phyloP scores from a whole-genome alignment of 2,797 vertebrate genomes.

The Enoplosus armatus region DNA sequence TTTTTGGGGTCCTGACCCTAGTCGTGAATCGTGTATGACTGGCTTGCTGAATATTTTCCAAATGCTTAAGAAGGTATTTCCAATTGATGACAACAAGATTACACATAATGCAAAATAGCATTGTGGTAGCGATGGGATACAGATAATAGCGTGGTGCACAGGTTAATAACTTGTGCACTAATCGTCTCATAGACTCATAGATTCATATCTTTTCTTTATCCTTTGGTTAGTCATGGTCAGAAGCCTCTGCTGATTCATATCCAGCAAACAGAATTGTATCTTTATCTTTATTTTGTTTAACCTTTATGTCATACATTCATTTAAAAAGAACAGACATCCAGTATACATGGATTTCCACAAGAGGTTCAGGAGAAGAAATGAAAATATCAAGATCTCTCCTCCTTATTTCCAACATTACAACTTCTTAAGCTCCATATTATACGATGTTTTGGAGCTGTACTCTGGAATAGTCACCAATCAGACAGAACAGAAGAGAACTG shows the following conservation, averaged over 20 bases:
- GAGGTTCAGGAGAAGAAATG: background rate
- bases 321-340: background rate
- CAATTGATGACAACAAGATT: constrained; percentile 59
- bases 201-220: background rate
- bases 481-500: background rate
- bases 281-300: background rate
- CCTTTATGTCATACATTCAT: background rate
- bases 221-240: background rate
- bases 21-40: constrained; percentile 58
- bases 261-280: background rate
- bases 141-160: constrained; percentile 30
- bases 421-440: background rate
- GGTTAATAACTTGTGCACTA: constrained; percentile 31
- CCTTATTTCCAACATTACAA: background rate
- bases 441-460: background rate
- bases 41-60: constrained; percentile 37
- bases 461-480: background rate
- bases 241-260: constrained; percentile 20
- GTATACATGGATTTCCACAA: background rate
- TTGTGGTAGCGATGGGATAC: constrained; percentile 13
- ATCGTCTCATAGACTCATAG: background rate
- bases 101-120: constrained; percentile 37
- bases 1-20: constrained; percentile 53
- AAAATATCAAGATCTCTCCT: constrained; percentile 4
- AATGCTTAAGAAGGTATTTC: constrained; percentile 42